These are phyloP conservation scores for Myotis daubentonii DNA, from an alignment of 2,797 vertebrate genomes.

Conservation along the genomic window DNA sequence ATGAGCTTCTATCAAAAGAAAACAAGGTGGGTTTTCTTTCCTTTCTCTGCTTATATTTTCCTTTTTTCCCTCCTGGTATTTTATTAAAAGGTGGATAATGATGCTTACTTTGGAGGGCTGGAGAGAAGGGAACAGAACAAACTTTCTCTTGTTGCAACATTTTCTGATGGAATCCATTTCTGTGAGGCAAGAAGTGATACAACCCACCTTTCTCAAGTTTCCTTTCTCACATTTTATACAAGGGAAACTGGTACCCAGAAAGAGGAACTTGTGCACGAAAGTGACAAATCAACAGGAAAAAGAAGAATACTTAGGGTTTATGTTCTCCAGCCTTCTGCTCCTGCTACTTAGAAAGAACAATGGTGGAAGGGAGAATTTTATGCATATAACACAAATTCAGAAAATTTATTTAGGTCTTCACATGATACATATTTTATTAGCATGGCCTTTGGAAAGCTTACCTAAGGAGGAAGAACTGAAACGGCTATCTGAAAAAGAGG, in stretches of 20 bases:
- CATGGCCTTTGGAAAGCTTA: background rate
- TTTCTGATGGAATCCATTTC: background rate
- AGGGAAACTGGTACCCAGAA: background rate
- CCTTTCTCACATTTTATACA: background rate
- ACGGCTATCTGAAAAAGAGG: background rate
- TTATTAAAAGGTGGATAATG: background rate
- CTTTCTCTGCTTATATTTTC: background rate
- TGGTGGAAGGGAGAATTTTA: no score
- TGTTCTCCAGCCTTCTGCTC: background rate
- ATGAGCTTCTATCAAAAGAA: conserved; percentile 3
- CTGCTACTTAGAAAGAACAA: background rate
- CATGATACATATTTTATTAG: background rate
- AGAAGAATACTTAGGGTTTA: background rate
- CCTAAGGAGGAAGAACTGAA: background rate
- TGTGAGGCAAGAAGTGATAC: background rate
- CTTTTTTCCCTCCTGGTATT: background rate
- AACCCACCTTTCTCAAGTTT: background rate
- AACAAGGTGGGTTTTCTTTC: background rate
- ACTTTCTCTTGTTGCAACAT: background rate
- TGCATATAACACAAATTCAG: background rate
- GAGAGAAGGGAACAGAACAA: background rate
- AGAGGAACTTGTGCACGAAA: background rate
- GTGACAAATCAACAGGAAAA: background rate
- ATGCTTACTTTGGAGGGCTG: background rate
- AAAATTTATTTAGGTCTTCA: background rate